Conservation (phyloP, 1,140 invertebrate genomes). For the Schlechtendalia chinensis region DNA sequence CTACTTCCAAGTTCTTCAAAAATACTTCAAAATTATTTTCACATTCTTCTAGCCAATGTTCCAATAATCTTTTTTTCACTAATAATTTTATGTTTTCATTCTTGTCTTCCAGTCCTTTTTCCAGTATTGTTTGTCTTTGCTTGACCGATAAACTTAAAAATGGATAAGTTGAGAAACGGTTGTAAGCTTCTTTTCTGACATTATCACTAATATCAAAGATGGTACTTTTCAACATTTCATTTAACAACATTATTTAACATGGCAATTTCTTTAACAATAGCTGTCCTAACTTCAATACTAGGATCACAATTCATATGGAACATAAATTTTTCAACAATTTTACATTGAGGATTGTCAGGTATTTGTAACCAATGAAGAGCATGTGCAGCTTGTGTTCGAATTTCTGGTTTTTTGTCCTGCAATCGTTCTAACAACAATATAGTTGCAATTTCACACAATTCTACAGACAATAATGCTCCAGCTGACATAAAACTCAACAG, state of each 20-base stretch:
- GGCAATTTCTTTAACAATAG: slow-evolving; percentile 19
- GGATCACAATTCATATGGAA: slow-evolving; percentile 39
- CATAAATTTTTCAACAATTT: slow-evolving; percentile 9
- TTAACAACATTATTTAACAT: slow-evolving; percentile 20
- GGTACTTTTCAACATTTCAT: slow-evolving; percentile 19
- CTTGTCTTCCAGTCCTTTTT: slow-evolving; percentile 25
- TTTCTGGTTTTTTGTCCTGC: slow-evolving; percentile 26
- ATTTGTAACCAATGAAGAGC: slow-evolving; percentile 2
- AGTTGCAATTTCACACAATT: slow-evolving; percentile 18
- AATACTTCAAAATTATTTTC: slow-evolving; percentile 12
- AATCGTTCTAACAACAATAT: neutral
- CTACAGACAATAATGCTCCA: slow-evolving; percentile 11
- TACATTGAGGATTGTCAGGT: neutral
- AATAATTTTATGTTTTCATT: slow-evolving; percentile 31
- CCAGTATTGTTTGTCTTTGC: slow-evolving; percentile 26
- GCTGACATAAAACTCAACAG: neutral
- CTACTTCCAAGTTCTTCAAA: slow-evolving; percentile 1
- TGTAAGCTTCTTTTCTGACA: slow-evolving; percentile 42
- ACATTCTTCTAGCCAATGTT: neutral
- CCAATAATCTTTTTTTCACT: slow-evolving; percentile 1
- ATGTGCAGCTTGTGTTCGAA: slow-evolving; percentile 29
- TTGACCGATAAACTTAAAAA: slow-evolving; percentile 16
- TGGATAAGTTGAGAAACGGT: slow-evolving; percentile 16
- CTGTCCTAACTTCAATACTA: slow-evolving; percentile 21
- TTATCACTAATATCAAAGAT: slow-evolving; percentile 33